Base-by-base conservation (phyloP, 1,140 invertebrate species). In the Megathymus violae region DNA sequence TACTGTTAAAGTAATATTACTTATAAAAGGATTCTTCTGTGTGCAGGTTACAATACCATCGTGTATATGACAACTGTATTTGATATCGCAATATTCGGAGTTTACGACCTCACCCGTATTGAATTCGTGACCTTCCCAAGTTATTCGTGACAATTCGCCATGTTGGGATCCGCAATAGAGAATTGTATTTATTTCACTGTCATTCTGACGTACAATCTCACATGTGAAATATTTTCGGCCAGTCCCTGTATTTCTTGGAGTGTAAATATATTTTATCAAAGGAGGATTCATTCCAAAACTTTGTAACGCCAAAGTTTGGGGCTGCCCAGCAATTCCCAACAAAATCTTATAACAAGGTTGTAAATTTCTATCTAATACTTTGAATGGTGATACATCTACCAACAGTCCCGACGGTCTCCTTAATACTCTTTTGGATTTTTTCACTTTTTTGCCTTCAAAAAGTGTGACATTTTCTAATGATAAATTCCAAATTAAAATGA, bases 401-500 rank as follows among this genome's bases (percentile, higher is more conserved):
- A 89, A 82, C 17, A 95, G 79, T 13, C 90, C 92, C 36, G 92
- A 91, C 3, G 94, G 94, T 46, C 91, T 86, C 70, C 81, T 87
- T 44, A 74, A 77, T 36, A 92, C 74, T 71, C 92, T 82, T 68
- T 85, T 86, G 0, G 89, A 85, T 76, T 89, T 92, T 70, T 91
- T 90, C 6, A 88, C 67, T 69, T 89, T 89, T 41, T 89, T 88
- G 0, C 80, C 82, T 75, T 91, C 89, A 63, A 89, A 89, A 34
- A 82, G 78, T 9, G 78, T 83, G 0, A 89, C 70, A 67, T 86
- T 80, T 64, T 90, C 78, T 10, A 84, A 69, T 3, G 91, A 91
- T 34, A 96, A 82, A 87, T 95, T 93, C 95, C 95, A 96, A 74
- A 95, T 94, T 60, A 94, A 92, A 25, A 96, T 91, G 6, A 83